Evolutionary conservation across 2,113 vertebrate genomes (phyloP), one percentile per base, ranked within the genome.

Genomic region (Alethe diademata): DNA sequence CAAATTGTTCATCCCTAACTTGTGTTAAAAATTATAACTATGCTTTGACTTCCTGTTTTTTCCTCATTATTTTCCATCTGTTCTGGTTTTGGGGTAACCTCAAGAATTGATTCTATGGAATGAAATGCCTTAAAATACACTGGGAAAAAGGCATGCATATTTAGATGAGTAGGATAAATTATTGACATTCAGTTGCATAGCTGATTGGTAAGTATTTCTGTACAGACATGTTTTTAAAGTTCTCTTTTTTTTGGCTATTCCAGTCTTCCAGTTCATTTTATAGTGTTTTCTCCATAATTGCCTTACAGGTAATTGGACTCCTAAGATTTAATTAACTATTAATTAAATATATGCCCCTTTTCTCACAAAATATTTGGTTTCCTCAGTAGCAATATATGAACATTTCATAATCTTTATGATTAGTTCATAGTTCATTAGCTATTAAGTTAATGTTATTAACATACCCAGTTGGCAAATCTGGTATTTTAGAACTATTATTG

Each of bases 21-120:
- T 78, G 25, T 91, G 75, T 82, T 93, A 79, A 74, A 91, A 92
- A 73, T 70, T 54, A 11, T 80, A 88, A 73, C 89, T 88, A 56
- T 42, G 60, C 60, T 81, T 87, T 70, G 74, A 91, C 43, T 94
- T 95, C 58, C 53, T 91, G 19, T 12, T 94, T 96, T 93, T 92
- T 71, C 62, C 76, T 94, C 65, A 87, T 96, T 96, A 87, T 83
- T 43, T 94, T 96, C 86, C 78, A 89, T 97, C 90, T 94, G 91
- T 53, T 96, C 81, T 90, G 61, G 53, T 53, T 96, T 92, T 93
- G 64, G 40, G 81, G 26, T 88, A 88, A 64, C 60, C 33, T 92
- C 35, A 92, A 67, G 71, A 92, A 83, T 73, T 74, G 38, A 78
- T 88, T 92, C 62, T 82, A 14, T 91, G 75, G 56, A 88, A 73